These are phyloP conservation scores for Drosophila mojavensis DNA, from an alignment of 1,140 invertebrate species.

Conservation along the genomic window DNA sequence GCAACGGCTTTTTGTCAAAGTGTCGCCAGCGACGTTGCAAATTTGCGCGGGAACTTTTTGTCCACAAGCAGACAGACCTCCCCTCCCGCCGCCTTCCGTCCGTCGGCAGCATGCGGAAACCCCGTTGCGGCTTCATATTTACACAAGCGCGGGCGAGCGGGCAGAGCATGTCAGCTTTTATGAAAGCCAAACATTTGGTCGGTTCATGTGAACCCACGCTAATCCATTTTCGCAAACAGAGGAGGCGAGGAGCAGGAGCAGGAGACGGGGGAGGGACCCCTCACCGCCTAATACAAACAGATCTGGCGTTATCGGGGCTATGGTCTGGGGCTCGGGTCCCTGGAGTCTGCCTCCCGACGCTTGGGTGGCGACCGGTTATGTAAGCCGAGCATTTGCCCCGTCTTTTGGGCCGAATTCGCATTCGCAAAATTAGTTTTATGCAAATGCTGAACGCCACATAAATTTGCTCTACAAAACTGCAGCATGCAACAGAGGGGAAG, in stretches of 20 bases:
- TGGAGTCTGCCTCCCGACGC: not conserved
- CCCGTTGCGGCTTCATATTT: slow-evolving; percentile 53
- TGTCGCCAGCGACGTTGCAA: slow-evolving; percentile 70
- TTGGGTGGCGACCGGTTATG: slow-evolving; percentile 59
- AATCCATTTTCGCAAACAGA: slow-evolving; percentile 75
- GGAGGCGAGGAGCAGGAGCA: slow-evolving; percentile 4
- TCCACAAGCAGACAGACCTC: not conserved
- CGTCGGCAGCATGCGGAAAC: not conserved
- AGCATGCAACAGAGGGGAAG: slow-evolving; percentile 8
- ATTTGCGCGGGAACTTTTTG: slow-evolving; percentile 66
- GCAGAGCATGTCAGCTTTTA: slow-evolving; percentile 68
- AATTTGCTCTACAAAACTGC: slow-evolving; percentile 70
- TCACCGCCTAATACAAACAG: slow-evolving; percentile 64
- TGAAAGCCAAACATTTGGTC: slow-evolving; percentile 79
- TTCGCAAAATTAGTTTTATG: slow-evolving; percentile 76
- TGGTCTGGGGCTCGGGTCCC: slow-evolving; percentile 17
- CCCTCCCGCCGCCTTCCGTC: not conserved
- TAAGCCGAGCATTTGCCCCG: slow-evolving; percentile 55
- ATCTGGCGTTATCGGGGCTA: slow-evolving; percentile 61
- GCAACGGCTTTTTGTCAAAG: slow-evolving; percentile 67
- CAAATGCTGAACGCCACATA: slow-evolving; percentile 74
- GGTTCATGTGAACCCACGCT: slow-evolving; percentile 79
- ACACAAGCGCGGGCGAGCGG: slow-evolving; percentile 44
- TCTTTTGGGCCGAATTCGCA: slow-evolving; percentile 35
- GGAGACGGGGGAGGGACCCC: not conserved